Conservation (phyloP, 1,140 invertebrate species). For the Drosophila pruinosa region DNA sequence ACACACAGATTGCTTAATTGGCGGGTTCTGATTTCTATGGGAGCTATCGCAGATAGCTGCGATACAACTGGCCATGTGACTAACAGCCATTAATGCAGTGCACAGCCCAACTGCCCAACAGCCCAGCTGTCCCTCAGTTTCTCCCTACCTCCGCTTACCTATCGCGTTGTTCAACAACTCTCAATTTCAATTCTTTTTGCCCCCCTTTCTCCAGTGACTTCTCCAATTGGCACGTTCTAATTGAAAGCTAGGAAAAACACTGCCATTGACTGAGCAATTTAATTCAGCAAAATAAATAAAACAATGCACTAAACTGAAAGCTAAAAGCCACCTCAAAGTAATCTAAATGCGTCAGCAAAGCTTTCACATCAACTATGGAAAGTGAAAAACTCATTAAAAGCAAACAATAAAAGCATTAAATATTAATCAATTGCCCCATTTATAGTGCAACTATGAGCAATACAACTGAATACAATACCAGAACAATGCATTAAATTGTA, state of each 20-base stretch:
- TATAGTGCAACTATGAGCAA: no score
- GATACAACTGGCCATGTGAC: slow-evolving; percentile 2
- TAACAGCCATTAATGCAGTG: no score
- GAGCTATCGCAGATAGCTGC: no score
- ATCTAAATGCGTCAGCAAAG: background rate
- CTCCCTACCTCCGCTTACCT: no score
- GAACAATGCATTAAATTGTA: no score
- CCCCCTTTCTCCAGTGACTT: background rate
- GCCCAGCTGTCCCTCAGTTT: background rate
- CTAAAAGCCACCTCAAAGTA: background rate
- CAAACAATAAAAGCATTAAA: background rate
- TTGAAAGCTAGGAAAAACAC: no score
- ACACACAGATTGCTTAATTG: slow-evolving; percentile 28
- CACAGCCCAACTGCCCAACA: background rate
- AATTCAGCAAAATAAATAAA: no score
- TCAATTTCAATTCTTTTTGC: no score
- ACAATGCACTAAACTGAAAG: background rate
- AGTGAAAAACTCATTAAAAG: background rate
- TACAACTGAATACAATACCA: no score
- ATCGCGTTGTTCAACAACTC: background rate
- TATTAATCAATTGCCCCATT: no score
- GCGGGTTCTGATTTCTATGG: slow-evolving; percentile 6
- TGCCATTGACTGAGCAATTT: no score
- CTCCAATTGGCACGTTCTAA: no score
- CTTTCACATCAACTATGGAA: background rate